Percentiles rank a stretch among this genome's conserved stretches.
Conservation (phyloP, 2,113 vertebrate genomes). For the Apteryx owenii region DNA sequence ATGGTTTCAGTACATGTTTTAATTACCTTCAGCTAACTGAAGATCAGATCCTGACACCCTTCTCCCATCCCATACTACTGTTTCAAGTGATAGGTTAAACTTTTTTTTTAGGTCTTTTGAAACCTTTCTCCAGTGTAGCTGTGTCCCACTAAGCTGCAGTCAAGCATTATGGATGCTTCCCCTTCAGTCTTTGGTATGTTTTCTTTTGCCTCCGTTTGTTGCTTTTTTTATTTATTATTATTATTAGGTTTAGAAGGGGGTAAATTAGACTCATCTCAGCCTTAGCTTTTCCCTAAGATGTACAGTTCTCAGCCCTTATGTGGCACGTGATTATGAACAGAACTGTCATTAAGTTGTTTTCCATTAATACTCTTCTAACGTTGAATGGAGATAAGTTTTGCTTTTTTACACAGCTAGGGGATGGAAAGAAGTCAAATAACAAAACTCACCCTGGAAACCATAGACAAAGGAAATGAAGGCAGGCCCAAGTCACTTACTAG, state of each 20-base stretch:
- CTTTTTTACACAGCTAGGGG: fast-evolving
- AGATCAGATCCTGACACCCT: not conserved
- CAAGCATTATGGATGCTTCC: fast-evolving
- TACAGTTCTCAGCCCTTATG: not conserved
- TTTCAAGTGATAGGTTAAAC: not conserved
- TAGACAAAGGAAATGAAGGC: not conserved
- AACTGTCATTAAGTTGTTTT: not conserved
- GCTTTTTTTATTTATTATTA: too few relatives aligned
- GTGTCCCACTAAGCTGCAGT: not conserved
- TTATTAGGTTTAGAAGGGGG: fast-evolving
- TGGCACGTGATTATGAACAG: fast-evolving
- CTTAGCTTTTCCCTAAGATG: not conserved
- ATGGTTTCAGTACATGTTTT: not conserved
- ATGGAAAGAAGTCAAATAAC: not conserved
- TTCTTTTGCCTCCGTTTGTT: not conserved
- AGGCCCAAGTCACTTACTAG: not conserved
- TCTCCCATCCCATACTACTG: not conserved
- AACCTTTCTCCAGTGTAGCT: not conserved
- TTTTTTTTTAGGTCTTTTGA: not conserved
- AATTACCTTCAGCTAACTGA: not conserved
- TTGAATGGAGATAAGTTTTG: fast-evolving
- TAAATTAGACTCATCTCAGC: not conserved
- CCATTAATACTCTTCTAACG: not conserved
- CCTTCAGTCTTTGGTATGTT: not conserved
- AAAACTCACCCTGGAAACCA: not conserved